phyloP scores from a whole-genome alignment of 2,113 vertebrate species.

The Microcebus murinus region DNA sequence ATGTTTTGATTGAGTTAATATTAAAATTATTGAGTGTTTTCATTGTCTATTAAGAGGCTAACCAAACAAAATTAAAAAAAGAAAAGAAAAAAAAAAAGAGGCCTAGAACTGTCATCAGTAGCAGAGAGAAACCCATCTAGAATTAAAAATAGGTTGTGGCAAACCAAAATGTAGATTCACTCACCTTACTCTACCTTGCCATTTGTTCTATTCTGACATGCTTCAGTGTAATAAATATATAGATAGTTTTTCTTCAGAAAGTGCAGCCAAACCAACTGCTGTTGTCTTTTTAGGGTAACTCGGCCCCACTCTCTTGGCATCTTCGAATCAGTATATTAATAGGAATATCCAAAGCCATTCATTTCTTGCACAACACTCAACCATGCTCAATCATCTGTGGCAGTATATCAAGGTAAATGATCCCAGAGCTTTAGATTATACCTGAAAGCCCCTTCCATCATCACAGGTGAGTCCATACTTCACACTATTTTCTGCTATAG shows the following conservation, averaged over 20 bases:
- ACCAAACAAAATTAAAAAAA: too few relatives aligned
- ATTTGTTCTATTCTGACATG: neutral
- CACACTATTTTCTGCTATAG: neutral
- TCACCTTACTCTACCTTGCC: too few relatives aligned
- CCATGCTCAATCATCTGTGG: constrained; percentile 81
- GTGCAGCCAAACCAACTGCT: neutral
- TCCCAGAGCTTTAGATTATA: neutral
- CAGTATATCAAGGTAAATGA: constrained; percentile 84
- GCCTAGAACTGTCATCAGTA: neutral
- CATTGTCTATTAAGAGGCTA: neutral
- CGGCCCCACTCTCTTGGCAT: constrained; percentile 80
- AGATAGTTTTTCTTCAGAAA: neutral
- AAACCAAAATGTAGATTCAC: neutral
- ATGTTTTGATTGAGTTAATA: neutral
- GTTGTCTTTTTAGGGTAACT: constrained; percentile 64
- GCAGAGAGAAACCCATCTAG: neutral
- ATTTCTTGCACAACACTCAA: constrained; percentile 80
- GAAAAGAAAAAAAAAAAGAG: neutral
- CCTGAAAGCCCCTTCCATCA: neutral
- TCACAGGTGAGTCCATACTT: neutral
- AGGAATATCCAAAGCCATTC: constrained; percentile 79
- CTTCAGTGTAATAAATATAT: neutral
- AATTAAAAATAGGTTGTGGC: neutral
- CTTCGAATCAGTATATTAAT: constrained; percentile 81
- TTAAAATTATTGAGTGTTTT: neutral